These are phyloP conservation scores for Myotis planiceps DNA, from an alignment of 2,797 vertebrate species.

Conservation along the genomic window DNA sequence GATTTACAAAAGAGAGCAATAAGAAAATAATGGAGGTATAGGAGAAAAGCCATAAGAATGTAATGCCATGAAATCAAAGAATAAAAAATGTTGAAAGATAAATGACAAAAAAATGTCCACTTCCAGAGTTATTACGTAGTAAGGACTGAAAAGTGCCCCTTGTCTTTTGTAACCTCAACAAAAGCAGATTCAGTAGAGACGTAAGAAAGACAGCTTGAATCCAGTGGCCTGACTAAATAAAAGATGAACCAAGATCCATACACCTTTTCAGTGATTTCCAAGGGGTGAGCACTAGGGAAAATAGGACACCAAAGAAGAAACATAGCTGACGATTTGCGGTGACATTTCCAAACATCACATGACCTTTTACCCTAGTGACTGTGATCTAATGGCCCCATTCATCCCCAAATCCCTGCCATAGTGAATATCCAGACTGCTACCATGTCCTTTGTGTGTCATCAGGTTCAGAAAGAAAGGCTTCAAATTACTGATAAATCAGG, in stretches of 20 bases:
- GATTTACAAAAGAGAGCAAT: neutral
- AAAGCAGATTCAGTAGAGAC: neutral
- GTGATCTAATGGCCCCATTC: neutral
- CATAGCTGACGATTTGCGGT: neutral
- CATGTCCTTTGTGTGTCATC: neutral
- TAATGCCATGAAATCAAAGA: neutral
- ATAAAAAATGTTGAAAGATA: neutral
- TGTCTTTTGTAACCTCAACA: neutral
- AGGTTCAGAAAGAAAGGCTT: neutral
- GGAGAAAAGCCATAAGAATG: neutral
- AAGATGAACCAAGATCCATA: neutral
- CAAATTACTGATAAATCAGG: neutral
- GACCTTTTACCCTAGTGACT: neutral
- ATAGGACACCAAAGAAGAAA: neutral
- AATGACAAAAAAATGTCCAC: neutral
- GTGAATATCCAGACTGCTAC: neutral
- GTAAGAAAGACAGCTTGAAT: neutral
- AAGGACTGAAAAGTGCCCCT: neutral
- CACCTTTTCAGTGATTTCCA: neutral
- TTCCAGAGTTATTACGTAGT: neutral
- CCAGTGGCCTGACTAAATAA: neutral
- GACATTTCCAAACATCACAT: neutral
- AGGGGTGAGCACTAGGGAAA: neutral
- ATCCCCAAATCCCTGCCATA: neutral
- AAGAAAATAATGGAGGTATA: neutral